A percentile compares a stretch with the other conserved stretches of the same genome.
Conservation (phyloP, 1,140 invertebrate genomes). For the Drosophila bocki region DNA sequence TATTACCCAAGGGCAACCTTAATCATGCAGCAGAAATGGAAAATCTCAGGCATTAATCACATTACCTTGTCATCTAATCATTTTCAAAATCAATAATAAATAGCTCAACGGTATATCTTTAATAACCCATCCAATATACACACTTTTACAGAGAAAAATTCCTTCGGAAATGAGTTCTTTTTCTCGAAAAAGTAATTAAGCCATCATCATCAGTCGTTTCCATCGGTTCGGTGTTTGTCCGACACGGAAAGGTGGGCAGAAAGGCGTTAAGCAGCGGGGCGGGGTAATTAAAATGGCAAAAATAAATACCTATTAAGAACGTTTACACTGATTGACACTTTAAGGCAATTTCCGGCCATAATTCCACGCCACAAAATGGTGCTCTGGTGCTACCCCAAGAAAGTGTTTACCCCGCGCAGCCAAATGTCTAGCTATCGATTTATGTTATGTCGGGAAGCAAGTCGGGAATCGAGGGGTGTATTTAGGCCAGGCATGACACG, state of each 20-base stretch:
- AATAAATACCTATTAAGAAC: conserved; percentile 64
- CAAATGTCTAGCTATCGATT: conserved; percentile 60
- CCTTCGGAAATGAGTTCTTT: conserved; percentile 47
- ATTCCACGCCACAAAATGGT: conserved; percentile 55
- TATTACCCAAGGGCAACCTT: background rate
- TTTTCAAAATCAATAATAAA: conserved; percentile 15
- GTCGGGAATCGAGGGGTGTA: conserved; percentile 13
- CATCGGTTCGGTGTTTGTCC: conserved; percentile 44
- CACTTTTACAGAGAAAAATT: conserved; percentile 10
- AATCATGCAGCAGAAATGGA: background rate
- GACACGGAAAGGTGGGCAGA: conserved; percentile 14
- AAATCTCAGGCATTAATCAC: conserved; percentile 12
- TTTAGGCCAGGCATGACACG: conserved; percentile 42
- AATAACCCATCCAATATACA: conserved; percentile 4
- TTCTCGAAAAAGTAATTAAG: conserved; percentile 46
- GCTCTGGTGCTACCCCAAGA: conserved; percentile 25
- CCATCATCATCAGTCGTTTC: conserved; percentile 41
- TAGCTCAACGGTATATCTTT: conserved; percentile 11
- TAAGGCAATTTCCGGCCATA: conserved; percentile 62
- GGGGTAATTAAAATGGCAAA: conserved; percentile 64
- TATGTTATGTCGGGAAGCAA: conserved; percentile 24
- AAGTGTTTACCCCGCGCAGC: conserved; percentile 46
- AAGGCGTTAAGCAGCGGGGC: conserved; percentile 9
- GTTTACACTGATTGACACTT: conserved; percentile 60
- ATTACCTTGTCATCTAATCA: conserved; percentile 10